Conservation (phyloP, 2,797 vertebrate genomes). For the Muraenolepis orangiensis region DNA sequence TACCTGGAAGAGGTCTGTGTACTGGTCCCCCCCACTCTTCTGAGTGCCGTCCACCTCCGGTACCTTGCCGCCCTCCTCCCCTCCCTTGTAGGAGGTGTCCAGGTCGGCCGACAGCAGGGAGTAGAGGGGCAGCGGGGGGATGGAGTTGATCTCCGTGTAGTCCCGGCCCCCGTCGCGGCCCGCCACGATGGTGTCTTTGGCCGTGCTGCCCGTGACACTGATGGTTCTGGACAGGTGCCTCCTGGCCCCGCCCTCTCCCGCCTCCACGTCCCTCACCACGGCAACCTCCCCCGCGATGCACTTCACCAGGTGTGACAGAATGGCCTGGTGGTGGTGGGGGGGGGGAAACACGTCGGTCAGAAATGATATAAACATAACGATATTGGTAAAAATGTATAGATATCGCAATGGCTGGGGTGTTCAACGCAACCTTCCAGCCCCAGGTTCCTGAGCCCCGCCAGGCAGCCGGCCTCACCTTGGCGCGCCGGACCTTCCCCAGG, state of each 20-base stretch:
- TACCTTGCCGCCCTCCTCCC: slow-evolving; percentile 80
- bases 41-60: slow-evolving; percentile 69
- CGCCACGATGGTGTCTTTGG: slow-evolving; percentile 92
- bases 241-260: slow-evolving; percentile 86
- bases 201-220: slow-evolving; percentile 96
- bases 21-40: slow-evolving; percentile 84
- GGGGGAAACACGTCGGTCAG: neutral
- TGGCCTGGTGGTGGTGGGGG: slow-evolving; percentile 68
- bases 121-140: slow-evolving; percentile 91
- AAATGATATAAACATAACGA: neutral
- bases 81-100: slow-evolving; percentile 84
- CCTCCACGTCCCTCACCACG: slow-evolving; percentile 89
- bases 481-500: slow-evolving; percentile 91
- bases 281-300: slow-evolving; percentile 98
- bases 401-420: neutral
- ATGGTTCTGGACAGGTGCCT: slow-evolving; percentile 96
- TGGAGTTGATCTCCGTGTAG: slow-evolving; percentile 99
- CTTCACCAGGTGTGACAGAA: slow-evolving; percentile 95
- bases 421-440: neutral
- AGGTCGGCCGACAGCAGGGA: slow-evolving; percentile 90
- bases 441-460: neutral
- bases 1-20: slow-evolving; percentile 89
- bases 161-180: slow-evolving; percentile 93
- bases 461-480: slow-evolving; percentile 72
- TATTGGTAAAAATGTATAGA: neutral